These are phyloP conservation scores for Parnassius glacialis DNA, from an alignment of 2,888 invertebrate species.

Conservation along the genomic window DNA sequence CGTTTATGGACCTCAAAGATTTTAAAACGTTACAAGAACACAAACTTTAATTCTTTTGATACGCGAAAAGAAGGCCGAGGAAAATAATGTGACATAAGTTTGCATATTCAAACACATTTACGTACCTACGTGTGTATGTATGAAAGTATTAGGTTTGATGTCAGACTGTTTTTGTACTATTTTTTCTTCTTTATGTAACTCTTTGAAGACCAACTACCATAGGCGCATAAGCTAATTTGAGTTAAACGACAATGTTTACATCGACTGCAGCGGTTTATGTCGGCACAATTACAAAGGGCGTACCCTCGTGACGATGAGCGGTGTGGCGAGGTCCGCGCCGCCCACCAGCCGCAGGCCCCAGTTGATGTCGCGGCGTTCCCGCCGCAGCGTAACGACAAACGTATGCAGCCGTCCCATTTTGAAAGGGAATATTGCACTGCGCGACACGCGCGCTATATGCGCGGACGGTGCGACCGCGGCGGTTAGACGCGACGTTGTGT, in stretches of 20 bases:
- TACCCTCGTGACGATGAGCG: slow-evolving; percentile 94
- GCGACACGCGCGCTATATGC: slow-evolving; percentile 52
- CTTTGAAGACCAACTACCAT: too few species aligned
- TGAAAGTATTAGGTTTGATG: too few species aligned
- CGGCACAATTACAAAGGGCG: slow-evolving; percentile 34
- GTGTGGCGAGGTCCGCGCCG: slow-evolving; percentile 91
- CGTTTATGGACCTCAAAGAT: too few species aligned
- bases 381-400: slow-evolving; percentile 86
- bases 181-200: too few species aligned
- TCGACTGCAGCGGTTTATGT: not conserved
- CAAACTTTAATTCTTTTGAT: too few species aligned
- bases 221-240: too few species aligned
- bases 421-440: slow-evolving; percentile 47
- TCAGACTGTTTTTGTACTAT: too few species aligned
- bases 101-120: too few species aligned
- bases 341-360: slow-evolving; percentile 95
- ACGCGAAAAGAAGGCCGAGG: too few species aligned
- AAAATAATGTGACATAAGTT: too few species aligned
- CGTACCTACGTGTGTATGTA: too few species aligned
- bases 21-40: too few species aligned
- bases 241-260: not conserved
- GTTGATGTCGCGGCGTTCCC: slow-evolving; percentile 85
- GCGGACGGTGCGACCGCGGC: slow-evolving; percentile 63
- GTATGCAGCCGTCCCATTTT: slow-evolving; percentile 87
- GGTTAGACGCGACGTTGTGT: slow-evolving; percentile 71